Evolutionary conservation across 2,888 invertebrate species (phyloP), one percentile per base, ranked within the genome.

Genomic region (Seira sanloemensis): DNA sequence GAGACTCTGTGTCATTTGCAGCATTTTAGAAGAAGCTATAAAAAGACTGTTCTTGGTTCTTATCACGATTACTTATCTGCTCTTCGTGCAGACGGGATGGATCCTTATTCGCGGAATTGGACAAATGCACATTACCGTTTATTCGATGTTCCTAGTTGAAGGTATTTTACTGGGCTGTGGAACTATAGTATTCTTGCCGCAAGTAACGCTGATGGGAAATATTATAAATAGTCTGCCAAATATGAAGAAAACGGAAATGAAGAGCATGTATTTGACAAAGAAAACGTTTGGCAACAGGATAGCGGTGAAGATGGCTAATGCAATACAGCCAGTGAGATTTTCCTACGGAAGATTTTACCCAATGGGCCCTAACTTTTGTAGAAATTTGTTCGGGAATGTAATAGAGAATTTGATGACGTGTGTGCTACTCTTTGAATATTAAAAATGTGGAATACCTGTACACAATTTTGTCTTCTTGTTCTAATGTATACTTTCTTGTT

Each of bases 311-410:
- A 25, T 12, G 21, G 2, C 62, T 1, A 0, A 58, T 0, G 73
- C 73, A 2, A 19, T 73, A 18, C 25, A 4, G 12, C 1, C 73
- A 1, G 12, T 73, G 0, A 58, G 25, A 7, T 62, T 73, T 18
- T 7, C 25, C 7, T 73, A 73, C 21, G 73, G 73, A 1, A 25
- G 19, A n/a, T 73, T 58, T 18, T 62, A 73, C 21, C 26, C 73
- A 5, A 18, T 73, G 19, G 73, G 73, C 1, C 26, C 24, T 9
- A 24, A 26, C 1, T 73, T 73, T 73, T n/a, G 26, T n/a, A 73
- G 58, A 26, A 73, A 73, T 19, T 1, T 26, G 0, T 18, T 73
- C 27, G 73, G 58, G 25, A 73, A 73, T 23, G 19, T 1, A 19
- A 1, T 62, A 2, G 58, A 73, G 27, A 73, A 58, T 58, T 58